Base-by-base conservation (phyloP, 2,888 invertebrate genomes). In the Cinara cedri region DNA sequence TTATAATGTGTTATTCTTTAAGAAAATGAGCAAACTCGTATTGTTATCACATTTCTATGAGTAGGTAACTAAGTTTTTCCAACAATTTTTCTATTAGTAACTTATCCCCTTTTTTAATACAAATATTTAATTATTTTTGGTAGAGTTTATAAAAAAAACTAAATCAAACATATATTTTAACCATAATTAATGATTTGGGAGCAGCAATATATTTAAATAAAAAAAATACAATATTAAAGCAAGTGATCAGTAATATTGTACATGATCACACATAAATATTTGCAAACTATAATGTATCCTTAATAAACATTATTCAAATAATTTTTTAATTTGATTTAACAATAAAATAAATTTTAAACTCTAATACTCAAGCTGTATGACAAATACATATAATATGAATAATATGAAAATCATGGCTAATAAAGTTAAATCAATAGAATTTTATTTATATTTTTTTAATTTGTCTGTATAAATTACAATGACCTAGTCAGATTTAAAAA, bases 31-130 rank as follows among this genome's bases (percentile, higher is more conserved):
- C 78, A 78, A 78, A 63, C 63, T 26, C 34, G 68, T 70, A 60
- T 70, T 78, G 51, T 68, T 78, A 78, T 78, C 78, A 78, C 78
- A 78, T 78, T 60, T 78, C 68, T 78, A 60, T 70, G 68, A 70
- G 49, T 78, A 78, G 78, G 78, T 78, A 78, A 78, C 78, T 78
- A 70, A 44, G 68, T 51, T 60, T 75, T 70, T 60, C 60, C 49
- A 70, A 70, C 70, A 70, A 60, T 60, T 70, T 70, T 21, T n/a
- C n/a, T 70, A 75, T 75, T 75, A 78, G 78, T 78, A 78, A 78
- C 78, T 78, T 78, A 34, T 70, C 68, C 78, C 78, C 14, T 78
- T 60, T 78, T 60, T 49, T 21, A 66, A 66, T 78, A 60, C 34
- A 78, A 78, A 60, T 60, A 78, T 34, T 11, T 51, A 60, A 49